These are phyloP conservation scores for Takifugu bimaculatus DNA, from an alignment of 2,113 vertebrate species.

Conservation along the genomic window DNA sequence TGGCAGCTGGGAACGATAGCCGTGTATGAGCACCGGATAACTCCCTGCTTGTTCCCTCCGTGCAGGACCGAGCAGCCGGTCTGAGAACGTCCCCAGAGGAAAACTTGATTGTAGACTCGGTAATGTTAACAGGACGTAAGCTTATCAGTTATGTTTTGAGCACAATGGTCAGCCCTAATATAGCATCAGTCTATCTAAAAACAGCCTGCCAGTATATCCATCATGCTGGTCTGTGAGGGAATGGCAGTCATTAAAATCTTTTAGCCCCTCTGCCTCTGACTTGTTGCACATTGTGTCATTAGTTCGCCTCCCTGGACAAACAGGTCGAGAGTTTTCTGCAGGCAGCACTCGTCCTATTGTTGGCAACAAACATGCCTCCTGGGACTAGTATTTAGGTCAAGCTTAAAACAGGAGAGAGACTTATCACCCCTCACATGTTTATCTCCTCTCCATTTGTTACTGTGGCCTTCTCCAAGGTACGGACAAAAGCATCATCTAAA, in stretches of 20 bases:
- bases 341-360: slow-evolving; percentile 28
- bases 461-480: slow-evolving; percentile 19
- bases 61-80: slow-evolving; percentile 29
- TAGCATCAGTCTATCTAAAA: slow-evolving; percentile 41
- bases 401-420: slow-evolving; percentile 32
- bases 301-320: slow-evolving; percentile 14
- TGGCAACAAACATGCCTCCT: slow-evolving; percentile 21
- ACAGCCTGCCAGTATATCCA: slow-evolving; percentile 51
- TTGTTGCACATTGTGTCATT: slow-evolving; percentile 11
- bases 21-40: slow-evolving; percentile 5
- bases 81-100: slow-evolving; percentile 30
- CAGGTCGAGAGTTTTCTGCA: slow-evolving; percentile 11
- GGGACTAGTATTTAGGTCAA: slow-evolving; percentile 58
- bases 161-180: slow-evolving; percentile 16
- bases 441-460: slow-evolving; percentile 39
- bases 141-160: slow-evolving; percentile 28
- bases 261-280: slow-evolving; percentile 1
- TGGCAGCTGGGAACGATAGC: slow-evolving; percentile 45
- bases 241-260: slow-evolving; percentile 13
- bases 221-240: slow-evolving; percentile 43
- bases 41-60: slow-evolving; percentile 32
- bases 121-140: slow-evolving; percentile 20
- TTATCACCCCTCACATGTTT: slow-evolving; percentile 40
- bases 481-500: slow-evolving; percentile 35
- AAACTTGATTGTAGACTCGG: slow-evolving; percentile 7